phyloP scores from a whole-genome alignment of 2,113 vertebrate species.

The Phylloscopus trochilus region DNA sequence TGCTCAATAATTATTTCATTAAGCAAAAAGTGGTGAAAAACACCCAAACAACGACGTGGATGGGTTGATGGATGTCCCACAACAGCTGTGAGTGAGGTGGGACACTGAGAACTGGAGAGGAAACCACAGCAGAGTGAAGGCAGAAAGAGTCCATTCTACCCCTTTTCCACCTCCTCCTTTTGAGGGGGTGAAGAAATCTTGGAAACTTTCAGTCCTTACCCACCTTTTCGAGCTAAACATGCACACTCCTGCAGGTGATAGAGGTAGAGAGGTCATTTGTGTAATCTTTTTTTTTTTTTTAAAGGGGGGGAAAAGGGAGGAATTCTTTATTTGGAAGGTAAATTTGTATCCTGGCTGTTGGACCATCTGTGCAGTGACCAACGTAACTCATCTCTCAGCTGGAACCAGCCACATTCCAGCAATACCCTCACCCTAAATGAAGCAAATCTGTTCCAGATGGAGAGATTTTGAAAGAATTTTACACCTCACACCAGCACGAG shows the following conservation, averaged over 20 bases:
- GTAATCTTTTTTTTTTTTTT: not conserved
- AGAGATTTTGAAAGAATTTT: not conserved
- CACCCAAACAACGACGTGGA: not conserved
- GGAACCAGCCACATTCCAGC: not conserved
- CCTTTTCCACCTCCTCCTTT: not conserved
- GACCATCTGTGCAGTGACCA: not conserved
- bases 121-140: not conserved
- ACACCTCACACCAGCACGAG: not conserved
- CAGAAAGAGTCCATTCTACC: not conserved
- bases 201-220: not conserved
- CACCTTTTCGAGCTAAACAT: not conserved
- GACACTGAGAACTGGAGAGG: not conserved
- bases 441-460: not conserved
- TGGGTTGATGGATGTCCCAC: not conserved
- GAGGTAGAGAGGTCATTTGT: not conserved
- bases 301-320: not conserved
- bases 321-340: not conserved
- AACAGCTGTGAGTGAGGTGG: not conserved
- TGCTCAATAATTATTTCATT: not conserved
- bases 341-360: not conserved
- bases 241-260: fast-evolving
- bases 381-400: not conserved
- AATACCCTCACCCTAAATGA: not conserved
- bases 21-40: not conserved
- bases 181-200: not conserved